phyloP scores from a whole-genome alignment of 2,113 vertebrate species.

The Esox niger region DNA sequence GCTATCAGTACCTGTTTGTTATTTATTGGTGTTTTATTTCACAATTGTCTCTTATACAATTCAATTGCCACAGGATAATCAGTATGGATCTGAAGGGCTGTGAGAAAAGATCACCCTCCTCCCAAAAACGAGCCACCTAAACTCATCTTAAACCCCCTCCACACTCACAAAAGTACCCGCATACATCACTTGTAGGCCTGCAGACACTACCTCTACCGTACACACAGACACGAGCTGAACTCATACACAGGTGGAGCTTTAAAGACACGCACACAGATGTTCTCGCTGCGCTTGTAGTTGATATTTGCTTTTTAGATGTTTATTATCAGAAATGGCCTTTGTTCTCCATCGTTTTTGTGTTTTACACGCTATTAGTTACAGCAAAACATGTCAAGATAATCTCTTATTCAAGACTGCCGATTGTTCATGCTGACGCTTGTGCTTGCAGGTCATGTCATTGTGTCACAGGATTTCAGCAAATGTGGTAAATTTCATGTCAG shows the following conservation, averaged over 20 bases:
- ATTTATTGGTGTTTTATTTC: constrained; percentile 57
- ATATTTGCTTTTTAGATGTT: constrained; percentile 18
- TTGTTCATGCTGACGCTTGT: constrained; percentile 3
- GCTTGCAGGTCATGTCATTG: not conserved
- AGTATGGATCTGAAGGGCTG: constrained; percentile 23
- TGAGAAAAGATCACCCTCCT: constrained; percentile 8
- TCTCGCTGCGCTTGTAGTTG: constrained; percentile 17
- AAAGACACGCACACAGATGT: not conserved
- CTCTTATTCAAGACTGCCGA: constrained; percentile 19
- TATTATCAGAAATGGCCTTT: constrained; percentile 13
- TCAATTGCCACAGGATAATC: constrained; percentile 70
- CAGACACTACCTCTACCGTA: constrained; percentile 56
- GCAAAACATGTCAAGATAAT: constrained; percentile 20
- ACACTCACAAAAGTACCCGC: not conserved
- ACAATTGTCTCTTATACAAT: constrained; percentile 59
- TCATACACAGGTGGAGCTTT: too few species aligned
- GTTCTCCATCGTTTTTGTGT: not conserved
- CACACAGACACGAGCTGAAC: constrained; percentile 13
- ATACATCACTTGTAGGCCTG: constrained; percentile 36
- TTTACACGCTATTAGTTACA: constrained; percentile 8
- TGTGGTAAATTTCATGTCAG: not conserved
- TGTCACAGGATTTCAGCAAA: not conserved
- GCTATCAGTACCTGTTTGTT: constrained; percentile 46
- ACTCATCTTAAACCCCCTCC: not conserved
- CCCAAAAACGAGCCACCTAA: constrained; percentile 42